Evolutionary conservation across 37 sponge, comb jelly and placozoan species (phyloP).

Genomic region (Axinella damicornis): DNA sequence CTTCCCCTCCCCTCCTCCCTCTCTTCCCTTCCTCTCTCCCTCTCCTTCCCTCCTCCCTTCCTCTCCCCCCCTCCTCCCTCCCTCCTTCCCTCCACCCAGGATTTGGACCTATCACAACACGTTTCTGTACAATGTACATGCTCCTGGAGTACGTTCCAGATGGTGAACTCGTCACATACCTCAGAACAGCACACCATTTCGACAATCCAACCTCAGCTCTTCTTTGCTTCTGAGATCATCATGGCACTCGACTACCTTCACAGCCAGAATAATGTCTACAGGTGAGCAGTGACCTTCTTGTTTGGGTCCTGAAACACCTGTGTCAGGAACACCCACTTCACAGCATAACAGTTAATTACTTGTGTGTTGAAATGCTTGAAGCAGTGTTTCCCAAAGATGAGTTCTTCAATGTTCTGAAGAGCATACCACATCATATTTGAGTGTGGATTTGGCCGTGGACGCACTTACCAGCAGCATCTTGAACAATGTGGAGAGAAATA

Average conservation of each 20-base stretch:
- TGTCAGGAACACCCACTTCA: too few species aligned
- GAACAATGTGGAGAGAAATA: too few species aligned
- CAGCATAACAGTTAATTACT: too few species aligned
- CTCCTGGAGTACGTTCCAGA: constrained; percentile 88
- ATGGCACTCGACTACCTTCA: constrained; percentile 93
- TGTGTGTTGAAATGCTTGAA: neutral
- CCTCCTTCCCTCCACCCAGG: constrained; percentile 29
- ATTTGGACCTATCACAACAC: constrained; percentile 84
- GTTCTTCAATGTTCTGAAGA: too few species aligned
- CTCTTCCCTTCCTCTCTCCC: too few species aligned
- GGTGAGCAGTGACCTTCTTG: constrained; percentile 28
- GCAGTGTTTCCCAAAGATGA: too few species aligned
- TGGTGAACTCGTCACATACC: constrained; percentile 95
- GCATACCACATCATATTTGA: too few species aligned
- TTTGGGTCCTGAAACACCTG: neutral
- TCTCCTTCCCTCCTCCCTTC: neutral
- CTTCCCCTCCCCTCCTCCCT: neutral
- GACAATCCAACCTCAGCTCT: constrained; percentile 68
- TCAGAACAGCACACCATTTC: constrained; percentile 84
- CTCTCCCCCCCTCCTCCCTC: too few species aligned
- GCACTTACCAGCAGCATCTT: too few species aligned
- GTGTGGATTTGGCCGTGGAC: too few species aligned
- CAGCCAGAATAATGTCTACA: constrained; percentile 84
- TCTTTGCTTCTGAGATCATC: constrained; percentile 95
- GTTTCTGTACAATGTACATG: constrained; percentile 96